These are phyloP conservation scores for Epinotia ramella DNA, from an alignment of 2,888 invertebrate species.

Conservation along the genomic window DNA sequence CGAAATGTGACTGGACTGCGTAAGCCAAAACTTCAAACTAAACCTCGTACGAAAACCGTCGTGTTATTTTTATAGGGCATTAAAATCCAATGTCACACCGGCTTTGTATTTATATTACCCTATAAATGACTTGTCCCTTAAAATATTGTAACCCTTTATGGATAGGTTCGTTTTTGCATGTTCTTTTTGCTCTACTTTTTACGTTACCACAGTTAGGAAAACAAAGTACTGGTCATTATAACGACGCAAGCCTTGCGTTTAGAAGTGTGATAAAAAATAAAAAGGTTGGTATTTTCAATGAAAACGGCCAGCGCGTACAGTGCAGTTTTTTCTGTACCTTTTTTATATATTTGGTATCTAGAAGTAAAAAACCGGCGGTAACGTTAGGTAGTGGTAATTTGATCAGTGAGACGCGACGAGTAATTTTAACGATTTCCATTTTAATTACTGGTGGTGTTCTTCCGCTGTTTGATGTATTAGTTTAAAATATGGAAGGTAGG, in stretches of 20 bases:
- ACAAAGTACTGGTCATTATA: slow-evolving; percentile 71
- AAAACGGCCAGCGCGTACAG: slow-evolving; percentile 44
- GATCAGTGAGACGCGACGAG: slow-evolving; percentile 7
- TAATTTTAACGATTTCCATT: slow-evolving; percentile 16
- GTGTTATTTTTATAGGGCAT: slow-evolving; percentile 72
- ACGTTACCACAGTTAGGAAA: slow-evolving; percentile 74
- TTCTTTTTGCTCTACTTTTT: slow-evolving; percentile 80
- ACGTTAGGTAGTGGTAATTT: background rate
- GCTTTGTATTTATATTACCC: slow-evolving; percentile 77
- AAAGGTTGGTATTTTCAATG: slow-evolving; percentile 49
- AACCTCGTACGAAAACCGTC: slow-evolving; percentile 63
- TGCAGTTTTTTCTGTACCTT: slow-evolving; percentile 10
- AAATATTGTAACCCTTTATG: slow-evolving; percentile 73
- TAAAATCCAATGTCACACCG: slow-evolving; percentile 68
- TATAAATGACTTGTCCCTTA: slow-evolving; percentile 71
- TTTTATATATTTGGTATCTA: background rate
- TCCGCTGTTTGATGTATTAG: background rate
- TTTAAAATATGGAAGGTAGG: background rate
- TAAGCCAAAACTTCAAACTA: slow-evolving; percentile 74
- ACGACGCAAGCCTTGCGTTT: slow-evolving; percentile 40
- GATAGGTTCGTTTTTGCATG: slow-evolving; percentile 64
- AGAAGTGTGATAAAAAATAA: slow-evolving; percentile 53
- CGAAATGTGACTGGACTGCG: slow-evolving; percentile 62
- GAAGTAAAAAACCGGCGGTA: slow-evolving; percentile 2
- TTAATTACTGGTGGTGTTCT: background rate